A percentile compares a stretch with the other conserved stretches of the same genome.
These are phyloP conservation scores for Magallana gigas DNA, from an alignment of 1,140 invertebrate species.

Conservation along the genomic window DNA sequence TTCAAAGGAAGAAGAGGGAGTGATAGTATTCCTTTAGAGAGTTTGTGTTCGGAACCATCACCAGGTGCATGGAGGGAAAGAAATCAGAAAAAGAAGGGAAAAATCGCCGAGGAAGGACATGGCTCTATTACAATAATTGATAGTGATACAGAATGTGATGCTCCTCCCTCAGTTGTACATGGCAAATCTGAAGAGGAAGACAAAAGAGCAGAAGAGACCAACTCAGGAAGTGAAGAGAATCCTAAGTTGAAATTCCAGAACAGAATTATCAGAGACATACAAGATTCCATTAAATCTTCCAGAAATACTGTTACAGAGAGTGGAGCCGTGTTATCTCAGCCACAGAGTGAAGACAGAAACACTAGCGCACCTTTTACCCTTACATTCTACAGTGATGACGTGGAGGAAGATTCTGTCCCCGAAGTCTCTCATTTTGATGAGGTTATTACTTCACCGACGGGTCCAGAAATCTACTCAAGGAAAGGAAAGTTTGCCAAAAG, in stretches of 20 bases:
- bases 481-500: neutral
- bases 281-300: neutral
- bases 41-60: neutral
- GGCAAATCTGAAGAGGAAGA: neutral
- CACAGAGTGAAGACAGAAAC: neutral
- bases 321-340: neutral
- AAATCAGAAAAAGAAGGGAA: neutral
- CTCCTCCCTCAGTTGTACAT: neutral
- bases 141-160: neutral
- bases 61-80: neutral
- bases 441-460: neutral
- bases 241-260: neutral
- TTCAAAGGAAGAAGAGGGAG: neutral
- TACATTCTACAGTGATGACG: conserved; percentile 21
- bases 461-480: neutral
- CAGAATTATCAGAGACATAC: neutral
- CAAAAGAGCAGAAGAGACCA: neutral
- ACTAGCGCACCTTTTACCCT: neutral
- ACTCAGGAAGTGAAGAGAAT: neutral
- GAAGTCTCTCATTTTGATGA: neutral
- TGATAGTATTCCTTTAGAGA: neutral
- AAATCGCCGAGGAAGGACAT: neutral
- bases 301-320: neutral
- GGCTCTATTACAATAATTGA: neutral
- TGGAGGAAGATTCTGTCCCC: neutral